Percentiles rank a stretch among this genome's conserved stretches.
phyloP scores from a whole-genome alignment of 1,140 invertebrate species.

The Neodiprion pinetum region DNA sequence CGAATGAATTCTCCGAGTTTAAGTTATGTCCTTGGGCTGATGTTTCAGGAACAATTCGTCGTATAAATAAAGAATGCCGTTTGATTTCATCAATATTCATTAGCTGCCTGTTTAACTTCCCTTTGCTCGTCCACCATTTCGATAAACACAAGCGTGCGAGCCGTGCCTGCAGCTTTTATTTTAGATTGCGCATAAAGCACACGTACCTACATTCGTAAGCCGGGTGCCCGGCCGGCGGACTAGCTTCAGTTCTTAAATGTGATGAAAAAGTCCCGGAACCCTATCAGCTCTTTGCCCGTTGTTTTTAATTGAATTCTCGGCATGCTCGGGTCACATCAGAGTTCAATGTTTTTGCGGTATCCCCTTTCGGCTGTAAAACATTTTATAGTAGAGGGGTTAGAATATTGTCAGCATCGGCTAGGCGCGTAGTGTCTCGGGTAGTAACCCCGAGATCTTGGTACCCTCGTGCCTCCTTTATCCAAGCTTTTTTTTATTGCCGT shows the following conservation, averaged over 20 bases:
- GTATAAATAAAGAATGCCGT: not conserved
- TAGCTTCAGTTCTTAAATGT: too few species aligned
- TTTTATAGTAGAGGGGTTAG: conserved; percentile 1
- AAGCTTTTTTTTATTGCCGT: not conserved
- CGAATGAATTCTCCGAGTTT: too few species aligned
- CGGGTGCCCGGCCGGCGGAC: too few species aligned
- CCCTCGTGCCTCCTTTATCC: not conserved
- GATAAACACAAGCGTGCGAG: not conserved
- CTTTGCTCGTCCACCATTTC: not conserved
- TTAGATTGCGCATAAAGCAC: too few species aligned
- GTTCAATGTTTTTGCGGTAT: conserved; percentile 4
- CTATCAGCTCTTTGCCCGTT: not conserved
- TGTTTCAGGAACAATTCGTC: too few species aligned
- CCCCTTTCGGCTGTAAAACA: not conserved
- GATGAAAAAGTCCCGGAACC: too few species aligned
- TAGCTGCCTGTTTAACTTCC: not conserved
- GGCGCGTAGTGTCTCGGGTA: not conserved
- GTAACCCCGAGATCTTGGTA: not conserved
- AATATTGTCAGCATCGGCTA: not conserved
- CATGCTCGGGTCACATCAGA: not conserved
- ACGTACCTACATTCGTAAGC: too few species aligned
- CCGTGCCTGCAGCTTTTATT: not conserved
- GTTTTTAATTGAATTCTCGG: not conserved
- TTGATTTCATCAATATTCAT: not conserved
- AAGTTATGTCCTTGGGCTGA: too few species aligned